Evolutionary conservation across 2,113 vertebrate genomes (phyloP).

Genomic region (Semnopithecus entellus): DNA sequence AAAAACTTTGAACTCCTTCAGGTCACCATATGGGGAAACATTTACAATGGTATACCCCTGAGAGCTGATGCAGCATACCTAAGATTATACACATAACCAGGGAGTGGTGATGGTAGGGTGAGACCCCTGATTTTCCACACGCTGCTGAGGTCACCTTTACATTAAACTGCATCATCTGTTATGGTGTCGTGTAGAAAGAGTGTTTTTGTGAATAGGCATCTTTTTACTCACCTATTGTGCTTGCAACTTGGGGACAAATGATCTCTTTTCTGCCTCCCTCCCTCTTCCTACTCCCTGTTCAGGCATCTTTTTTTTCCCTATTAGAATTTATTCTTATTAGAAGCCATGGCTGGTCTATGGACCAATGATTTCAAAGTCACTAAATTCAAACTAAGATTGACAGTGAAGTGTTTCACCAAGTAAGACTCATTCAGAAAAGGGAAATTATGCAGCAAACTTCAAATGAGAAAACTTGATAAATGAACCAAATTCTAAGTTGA

Average conservation of each 20-base stretch:
- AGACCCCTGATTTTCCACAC: neutral
- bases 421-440: slow-evolving; percentile 53
- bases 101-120: neutral
- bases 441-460: slow-evolving; percentile 27
- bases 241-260: neutral
- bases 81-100: neutral
- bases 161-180: neutral
- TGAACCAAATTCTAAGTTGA: slow-evolving; percentile 7
- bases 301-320: neutral
- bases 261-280: neutral
- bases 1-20: neutral
- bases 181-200: neutral
- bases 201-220: neutral
- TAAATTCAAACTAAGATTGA: slow-evolving; percentile 51
- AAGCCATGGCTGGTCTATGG: slow-evolving; percentile 23
- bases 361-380: slow-evolving; percentile 35
- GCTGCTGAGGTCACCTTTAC: neutral
- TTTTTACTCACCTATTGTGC: neutral
- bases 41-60: neutral
- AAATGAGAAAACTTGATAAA: slow-evolving; percentile 50
- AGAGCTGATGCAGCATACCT: neutral
- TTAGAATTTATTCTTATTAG: slow-evolving; percentile 20
- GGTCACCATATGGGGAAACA: neutral
- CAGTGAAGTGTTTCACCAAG: slow-evolving; percentile 33
- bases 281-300: neutral